phyloP scores from a whole-genome alignment of 2,888 invertebrate genomes.

The Spilosoma lubricipeda region DNA sequence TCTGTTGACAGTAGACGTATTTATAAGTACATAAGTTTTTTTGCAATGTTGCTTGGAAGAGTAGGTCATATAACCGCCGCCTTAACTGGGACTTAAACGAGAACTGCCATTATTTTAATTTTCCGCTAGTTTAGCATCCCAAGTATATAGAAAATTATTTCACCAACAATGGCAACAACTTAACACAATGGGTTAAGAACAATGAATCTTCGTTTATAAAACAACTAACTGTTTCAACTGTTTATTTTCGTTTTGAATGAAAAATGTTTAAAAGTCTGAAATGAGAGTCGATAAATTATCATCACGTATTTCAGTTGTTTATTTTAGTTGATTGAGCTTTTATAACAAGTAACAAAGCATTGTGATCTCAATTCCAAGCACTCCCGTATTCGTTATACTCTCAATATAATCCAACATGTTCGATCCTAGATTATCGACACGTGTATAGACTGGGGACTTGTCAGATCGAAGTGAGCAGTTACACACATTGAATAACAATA shows the following conservation, averaged over 20 bases:
- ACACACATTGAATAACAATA: slow-evolving; percentile 36
- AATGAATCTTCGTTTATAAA: not conserved
- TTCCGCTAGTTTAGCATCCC: not conserved
- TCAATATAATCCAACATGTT: slow-evolving; percentile 25
- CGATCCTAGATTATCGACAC: slow-evolving; percentile 34
- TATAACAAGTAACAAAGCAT: not conserved
- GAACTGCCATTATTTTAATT: too few species aligned
- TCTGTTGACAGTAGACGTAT: not conserved
- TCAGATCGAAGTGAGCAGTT: slow-evolving; percentile 21
- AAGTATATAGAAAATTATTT: not conserved
- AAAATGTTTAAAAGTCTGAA: not conserved
- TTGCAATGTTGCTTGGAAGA: too few species aligned
- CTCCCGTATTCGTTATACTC: not conserved
- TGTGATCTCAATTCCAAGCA: not conserved
- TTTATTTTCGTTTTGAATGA: not conserved
- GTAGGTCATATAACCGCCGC: too few species aligned
- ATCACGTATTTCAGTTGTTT: not conserved
- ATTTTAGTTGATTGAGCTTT: not conserved
- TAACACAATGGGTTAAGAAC: not conserved
- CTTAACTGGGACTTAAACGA: too few species aligned
- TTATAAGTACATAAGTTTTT: not conserved
- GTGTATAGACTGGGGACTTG: slow-evolving; percentile 16
- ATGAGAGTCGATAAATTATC: not conserved
- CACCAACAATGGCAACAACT: not conserved
- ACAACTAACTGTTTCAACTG: not conserved